Percentiles rank a stretch among this genome's conserved stretches.
These are phyloP conservation scores for Leucophenga varia DNA, from an alignment of 1,140 invertebrate genomes.

Conservation along the genomic window DNA sequence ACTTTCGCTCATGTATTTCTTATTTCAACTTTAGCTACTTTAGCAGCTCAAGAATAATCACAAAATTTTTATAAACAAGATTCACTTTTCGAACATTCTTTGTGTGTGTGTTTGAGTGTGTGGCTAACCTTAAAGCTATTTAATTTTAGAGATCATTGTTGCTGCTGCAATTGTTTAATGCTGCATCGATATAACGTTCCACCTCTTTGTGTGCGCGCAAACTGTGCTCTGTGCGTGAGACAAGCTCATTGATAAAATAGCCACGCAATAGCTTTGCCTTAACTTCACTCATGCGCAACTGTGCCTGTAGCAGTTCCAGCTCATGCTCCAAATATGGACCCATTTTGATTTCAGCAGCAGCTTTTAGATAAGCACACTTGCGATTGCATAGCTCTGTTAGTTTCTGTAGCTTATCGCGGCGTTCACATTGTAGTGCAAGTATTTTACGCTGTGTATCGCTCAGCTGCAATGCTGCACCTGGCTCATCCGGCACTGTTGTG, in stretches of 20 bases:
- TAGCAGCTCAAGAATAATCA: no score
- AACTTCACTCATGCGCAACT: conserved; percentile 29
- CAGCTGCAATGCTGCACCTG: no score
- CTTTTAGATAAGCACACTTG: conserved; percentile 32
- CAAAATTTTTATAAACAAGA: no score
- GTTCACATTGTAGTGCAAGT: conserved; percentile 29
- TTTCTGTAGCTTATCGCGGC: conserved; percentile 23
- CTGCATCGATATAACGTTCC: conserved; percentile 32
- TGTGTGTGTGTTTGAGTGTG: no score
- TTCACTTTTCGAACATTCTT: no score
- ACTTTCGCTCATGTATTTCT: no score
- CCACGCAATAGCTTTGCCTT: conserved; percentile 35
- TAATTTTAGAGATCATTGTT: no score
- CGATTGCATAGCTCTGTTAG: conserved; percentile 16
- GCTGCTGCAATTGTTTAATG: no score
- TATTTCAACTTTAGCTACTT: no score
- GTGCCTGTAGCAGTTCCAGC: conserved; percentile 29
- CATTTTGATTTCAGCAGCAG: conserved; percentile 34
- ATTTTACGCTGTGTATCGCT: conserved; percentile 26
- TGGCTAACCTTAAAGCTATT: no score
- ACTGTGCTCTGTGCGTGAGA: conserved; percentile 35
- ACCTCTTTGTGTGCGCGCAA: conserved; percentile 39
- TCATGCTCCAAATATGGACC: conserved; percentile 34
- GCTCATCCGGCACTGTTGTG: no score
- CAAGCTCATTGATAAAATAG: conserved; percentile 26